These are phyloP conservation scores for Tangara arthus DNA, from an alignment of 2,797 vertebrate genomes.

Conservation along the genomic window DNA sequence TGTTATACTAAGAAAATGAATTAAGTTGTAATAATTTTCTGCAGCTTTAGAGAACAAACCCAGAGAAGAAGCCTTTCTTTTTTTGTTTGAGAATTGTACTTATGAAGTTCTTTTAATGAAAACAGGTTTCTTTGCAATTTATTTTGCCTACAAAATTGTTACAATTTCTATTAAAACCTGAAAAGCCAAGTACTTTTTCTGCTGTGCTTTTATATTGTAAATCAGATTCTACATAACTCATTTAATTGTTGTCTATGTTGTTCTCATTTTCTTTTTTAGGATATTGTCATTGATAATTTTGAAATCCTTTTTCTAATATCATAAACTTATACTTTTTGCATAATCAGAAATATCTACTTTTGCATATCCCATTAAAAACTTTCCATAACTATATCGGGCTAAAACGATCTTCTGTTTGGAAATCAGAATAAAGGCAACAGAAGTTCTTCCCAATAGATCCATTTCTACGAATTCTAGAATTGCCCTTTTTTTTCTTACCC, in stretches of 20 bases:
- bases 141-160: not conserved
- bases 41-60: not conserved
- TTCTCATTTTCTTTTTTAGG: not conserved
- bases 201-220: not conserved
- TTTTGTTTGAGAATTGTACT: not conserved
- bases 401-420: not conserved
- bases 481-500: not conserved
- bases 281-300: not conserved
- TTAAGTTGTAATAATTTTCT: not conserved
- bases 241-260: not conserved
- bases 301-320: not conserved
- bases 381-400: not conserved
- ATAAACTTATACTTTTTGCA: not conserved
- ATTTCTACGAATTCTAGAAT: not conserved
- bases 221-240: not conserved
- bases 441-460: not conserved
- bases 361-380: not conserved
- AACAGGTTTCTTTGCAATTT: not conserved
- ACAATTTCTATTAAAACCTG: not conserved
- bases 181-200: not conserved
- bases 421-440: not conserved
- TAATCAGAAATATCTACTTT: not conserved
- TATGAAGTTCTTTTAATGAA: not conserved
- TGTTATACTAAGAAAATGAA: not conserved
- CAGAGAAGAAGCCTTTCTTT: not conserved